A percentile compares a stretch with the other conserved stretches of the same genome.
Evolutionary conservation across 2,888 invertebrate genomes (phyloP).

Genomic region (Athalia cordata): DNA sequence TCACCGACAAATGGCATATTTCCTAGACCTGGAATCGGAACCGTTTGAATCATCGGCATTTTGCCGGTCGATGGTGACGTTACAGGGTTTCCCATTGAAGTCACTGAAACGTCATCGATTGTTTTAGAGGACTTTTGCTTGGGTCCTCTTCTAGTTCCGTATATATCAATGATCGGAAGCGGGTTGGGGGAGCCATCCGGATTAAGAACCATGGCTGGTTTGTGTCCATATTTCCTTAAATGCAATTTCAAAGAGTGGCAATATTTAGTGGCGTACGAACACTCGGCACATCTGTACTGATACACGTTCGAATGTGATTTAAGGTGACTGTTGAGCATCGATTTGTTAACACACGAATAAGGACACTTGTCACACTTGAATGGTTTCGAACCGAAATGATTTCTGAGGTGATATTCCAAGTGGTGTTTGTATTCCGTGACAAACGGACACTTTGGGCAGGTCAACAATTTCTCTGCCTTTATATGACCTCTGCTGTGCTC

Average conservation of each 20-base stretch:
- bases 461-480: slow-evolving; percentile 92
- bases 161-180: slow-evolving; percentile 90
- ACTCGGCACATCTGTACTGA: slow-evolving; percentile 94
- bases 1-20: slow-evolving; percentile 65
- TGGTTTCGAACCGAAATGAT: slow-evolving; percentile 96
- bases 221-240: slow-evolving; percentile 92
- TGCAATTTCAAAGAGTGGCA: slow-evolving; percentile 98
- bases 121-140: slow-evolving; percentile 76
- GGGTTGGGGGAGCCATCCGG: slow-evolving; percentile 93
- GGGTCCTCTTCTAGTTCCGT: slow-evolving; percentile 92
- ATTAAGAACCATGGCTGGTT: slow-evolving; percentile 92
- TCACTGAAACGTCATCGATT: slow-evolving; percentile 49
- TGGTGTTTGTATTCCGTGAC: slow-evolving; percentile 99
- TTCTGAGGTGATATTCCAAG: slow-evolving; percentile 95
- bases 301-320: slow-evolving; percentile 96
- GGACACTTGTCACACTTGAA: slow-evolving; percentile 93
- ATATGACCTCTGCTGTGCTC: slow-evolving; percentile 93
- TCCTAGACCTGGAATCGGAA: slow-evolving; percentile 43
- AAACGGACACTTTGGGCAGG: slow-evolving; percentile 95
- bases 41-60: slow-evolving; percentile 40
- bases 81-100: slow-evolving; percentile 40
- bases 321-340: slow-evolving; percentile 98
- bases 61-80: slow-evolving; percentile 46
- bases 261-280: slow-evolving; percentile 97
- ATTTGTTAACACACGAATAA: slow-evolving; percentile 97